phyloP scores from a whole-genome alignment of 2,113 vertebrate genomes.

The Ploceus nigricollis region DNA sequence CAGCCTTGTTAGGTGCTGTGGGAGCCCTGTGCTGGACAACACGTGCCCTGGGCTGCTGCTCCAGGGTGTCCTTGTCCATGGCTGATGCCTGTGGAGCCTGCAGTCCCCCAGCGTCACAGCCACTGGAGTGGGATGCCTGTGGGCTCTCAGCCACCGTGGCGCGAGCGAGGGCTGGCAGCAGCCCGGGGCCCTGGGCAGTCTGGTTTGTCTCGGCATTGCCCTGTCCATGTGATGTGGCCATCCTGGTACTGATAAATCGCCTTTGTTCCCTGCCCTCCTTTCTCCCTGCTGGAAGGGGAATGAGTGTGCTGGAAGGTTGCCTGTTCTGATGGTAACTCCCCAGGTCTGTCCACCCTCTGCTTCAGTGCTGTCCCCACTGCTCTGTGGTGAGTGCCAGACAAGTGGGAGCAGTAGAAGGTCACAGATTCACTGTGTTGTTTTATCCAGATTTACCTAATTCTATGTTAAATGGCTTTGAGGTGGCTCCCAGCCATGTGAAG shows the following conservation, averaged over 20 bases:
- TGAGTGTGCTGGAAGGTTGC: neutral
- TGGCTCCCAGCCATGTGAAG: neutral
- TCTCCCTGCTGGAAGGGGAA: neutral
- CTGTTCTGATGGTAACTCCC: neutral
- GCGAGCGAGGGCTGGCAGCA: rapidly evolving
- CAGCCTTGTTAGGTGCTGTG: neutral
- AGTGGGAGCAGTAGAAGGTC: neutral
- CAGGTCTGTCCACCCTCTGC: neutral
- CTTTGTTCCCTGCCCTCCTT: neutral
- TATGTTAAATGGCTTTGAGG: neutral
- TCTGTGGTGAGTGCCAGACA: neutral
- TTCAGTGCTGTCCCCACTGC: neutral
- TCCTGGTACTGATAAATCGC: neutral
- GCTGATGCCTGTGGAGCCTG: neutral
- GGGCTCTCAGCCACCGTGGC: rapidly evolving
- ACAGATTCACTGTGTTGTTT: neutral
- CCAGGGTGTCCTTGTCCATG: rapidly evolving
- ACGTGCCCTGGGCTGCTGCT: neutral
- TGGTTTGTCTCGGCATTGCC: neutral
- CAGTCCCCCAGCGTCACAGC: neutral
- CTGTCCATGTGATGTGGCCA: neutral
- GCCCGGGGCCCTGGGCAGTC: neutral
- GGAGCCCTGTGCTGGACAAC: neutral
- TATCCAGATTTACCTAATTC: neutral
- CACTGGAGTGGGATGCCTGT: neutral